Evolutionary conservation across 2,888 invertebrate genomes (phyloP).

Genomic region (Hirudinaria manillensis): DNA sequence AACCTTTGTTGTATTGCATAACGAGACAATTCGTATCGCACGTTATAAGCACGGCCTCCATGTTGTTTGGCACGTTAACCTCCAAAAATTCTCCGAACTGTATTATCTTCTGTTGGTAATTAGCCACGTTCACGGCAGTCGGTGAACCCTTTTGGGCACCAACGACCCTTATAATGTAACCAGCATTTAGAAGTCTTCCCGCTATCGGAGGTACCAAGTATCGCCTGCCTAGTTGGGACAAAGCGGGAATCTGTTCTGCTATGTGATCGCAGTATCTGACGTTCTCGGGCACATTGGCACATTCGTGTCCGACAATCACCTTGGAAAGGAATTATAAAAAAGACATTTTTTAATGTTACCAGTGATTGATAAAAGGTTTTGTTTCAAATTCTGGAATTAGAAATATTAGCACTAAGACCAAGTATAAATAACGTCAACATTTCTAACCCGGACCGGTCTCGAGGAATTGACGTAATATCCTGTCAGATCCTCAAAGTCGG

Average conservation of each 20-base stretch:
- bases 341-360: neutral
- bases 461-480: constrained; percentile 31
- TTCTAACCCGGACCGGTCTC: constrained; percentile 20
- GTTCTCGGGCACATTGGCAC: constrained; percentile 16
- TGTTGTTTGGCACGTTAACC: constrained; percentile 40
- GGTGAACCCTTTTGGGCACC: constrained; percentile 8
- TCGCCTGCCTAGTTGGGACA: constrained; percentile 26
- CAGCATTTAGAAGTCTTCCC: constrained; percentile 24
- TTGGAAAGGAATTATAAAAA: neutral
- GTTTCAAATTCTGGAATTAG: neutral
- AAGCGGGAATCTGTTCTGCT: constrained; percentile 29
- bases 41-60: constrained; percentile 28
- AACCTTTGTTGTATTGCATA: constrained; percentile 27
- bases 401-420: neutral
- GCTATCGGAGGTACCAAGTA: constrained; percentile 31
- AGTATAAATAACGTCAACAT: neutral
- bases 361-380: neutral
- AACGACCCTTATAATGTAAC: constrained; percentile 31
- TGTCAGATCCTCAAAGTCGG: constrained; percentile 23
- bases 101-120: neutral
- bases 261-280: constrained; percentile 30
- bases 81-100: constrained; percentile 32
- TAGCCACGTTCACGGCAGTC: neutral
- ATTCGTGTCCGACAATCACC: constrained; percentile 32
- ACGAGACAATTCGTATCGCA: constrained; percentile 30